A percentile compares a stretch with the other conserved stretches of the same genome.
Conservation (phyloP, 2,888 invertebrate species). For the Andrena hattorfiana region DNA sequence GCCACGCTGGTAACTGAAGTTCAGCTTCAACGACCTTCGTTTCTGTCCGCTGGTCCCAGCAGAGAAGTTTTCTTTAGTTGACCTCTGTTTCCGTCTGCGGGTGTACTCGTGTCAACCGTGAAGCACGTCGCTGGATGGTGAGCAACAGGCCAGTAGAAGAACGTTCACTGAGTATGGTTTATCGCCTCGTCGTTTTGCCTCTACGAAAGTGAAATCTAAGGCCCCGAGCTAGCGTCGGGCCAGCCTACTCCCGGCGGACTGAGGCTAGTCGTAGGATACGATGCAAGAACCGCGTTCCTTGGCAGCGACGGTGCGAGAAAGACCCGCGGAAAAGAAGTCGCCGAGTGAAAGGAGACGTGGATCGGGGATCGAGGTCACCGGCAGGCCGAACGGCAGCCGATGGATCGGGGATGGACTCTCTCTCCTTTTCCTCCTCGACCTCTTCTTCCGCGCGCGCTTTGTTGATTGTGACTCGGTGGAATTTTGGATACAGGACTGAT, state of each 20-base stretch:
- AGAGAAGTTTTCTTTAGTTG: background rate
- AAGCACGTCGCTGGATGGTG: background rate
- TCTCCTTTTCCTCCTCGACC: slow-evolving; percentile 48
- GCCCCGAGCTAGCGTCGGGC: slow-evolving; percentile 15
- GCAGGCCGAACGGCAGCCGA: slow-evolving; percentile 48
- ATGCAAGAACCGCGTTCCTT: slow-evolving; percentile 49
- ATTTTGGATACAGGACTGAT: too few species aligned
- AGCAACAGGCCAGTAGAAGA: background rate
- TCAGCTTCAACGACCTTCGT: too few species aligned
- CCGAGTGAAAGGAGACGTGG: slow-evolving; percentile 83
- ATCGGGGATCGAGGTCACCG: slow-evolving; percentile 82
- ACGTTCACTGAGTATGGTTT: background rate
- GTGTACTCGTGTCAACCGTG: background rate
- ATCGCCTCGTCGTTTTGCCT: slow-evolving; percentile 25
- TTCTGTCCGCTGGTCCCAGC: too few species aligned
- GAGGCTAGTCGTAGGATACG: slow-evolving; percentile 42
- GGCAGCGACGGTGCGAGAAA: slow-evolving; percentile 66
- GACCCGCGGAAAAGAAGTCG: slow-evolving; percentile 78
- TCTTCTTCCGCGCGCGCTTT: slow-evolving; percentile 5
- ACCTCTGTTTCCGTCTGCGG: background rate
- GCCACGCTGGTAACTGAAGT: too few species aligned
- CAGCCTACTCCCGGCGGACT: slow-evolving; percentile 48
- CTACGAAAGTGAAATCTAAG: slow-evolving; percentile 68
- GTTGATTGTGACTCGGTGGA: background rate
- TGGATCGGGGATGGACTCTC: slow-evolving; percentile 66